Evolutionary conservation across 2,113 vertebrate genomes (phyloP).

Genomic region (Nothobranchius kuhntae): DNA sequence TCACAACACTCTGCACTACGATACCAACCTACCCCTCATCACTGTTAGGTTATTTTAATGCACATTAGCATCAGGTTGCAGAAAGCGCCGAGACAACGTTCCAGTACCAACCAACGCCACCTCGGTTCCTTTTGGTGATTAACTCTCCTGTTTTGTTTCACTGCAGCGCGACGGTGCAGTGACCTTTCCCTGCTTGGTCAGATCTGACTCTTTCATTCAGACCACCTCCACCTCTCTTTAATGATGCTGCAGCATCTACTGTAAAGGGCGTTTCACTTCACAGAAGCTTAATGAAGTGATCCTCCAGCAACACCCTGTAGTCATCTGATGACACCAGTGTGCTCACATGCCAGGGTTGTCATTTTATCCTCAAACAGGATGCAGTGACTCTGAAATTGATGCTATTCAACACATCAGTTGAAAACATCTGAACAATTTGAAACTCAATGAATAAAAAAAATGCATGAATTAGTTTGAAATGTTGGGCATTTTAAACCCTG

Average conservation of each 20-base stretch:
- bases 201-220: background rate
- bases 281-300: background rate
- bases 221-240: background rate
- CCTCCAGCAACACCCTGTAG: background rate
- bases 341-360: background rate
- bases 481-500: background rate
- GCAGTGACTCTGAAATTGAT: background rate
- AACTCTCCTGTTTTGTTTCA: conserved; percentile 4
- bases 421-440: too few relatives aligned
- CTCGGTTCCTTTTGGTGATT: background rate
- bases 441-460: too few relatives aligned
- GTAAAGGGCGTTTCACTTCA: conserved; percentile 1
- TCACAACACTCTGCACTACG: background rate
- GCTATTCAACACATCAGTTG: too few relatives aligned
- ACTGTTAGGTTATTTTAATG: background rate
- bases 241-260: background rate
- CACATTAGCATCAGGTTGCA: background rate
- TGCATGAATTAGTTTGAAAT: too few relatives aligned
- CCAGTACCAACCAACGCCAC: background rate
- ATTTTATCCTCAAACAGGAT: background rate
- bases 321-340: background rate
- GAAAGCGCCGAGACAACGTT: background rate
- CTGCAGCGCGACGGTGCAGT: background rate
- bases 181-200: background rate
- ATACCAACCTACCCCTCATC: background rate